A percentile compares a stretch with the other conserved stretches of the same genome.
Conservation (phyloP, 2,797 vertebrate genomes). For the Tadarida brasiliensis region DNA sequence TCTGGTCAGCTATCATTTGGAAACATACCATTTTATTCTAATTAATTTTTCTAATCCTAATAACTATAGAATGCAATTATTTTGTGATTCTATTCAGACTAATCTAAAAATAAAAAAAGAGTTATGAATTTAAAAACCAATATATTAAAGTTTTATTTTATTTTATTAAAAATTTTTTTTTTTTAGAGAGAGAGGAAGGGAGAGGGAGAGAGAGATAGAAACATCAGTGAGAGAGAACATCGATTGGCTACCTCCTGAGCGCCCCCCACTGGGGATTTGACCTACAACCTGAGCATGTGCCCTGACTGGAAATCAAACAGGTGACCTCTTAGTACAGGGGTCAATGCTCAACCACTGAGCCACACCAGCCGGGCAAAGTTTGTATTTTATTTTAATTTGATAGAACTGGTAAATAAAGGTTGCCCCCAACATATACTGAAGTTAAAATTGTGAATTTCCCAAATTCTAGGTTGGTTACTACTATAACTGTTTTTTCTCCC, state of each 20-base stretch:
- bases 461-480: not conserved
- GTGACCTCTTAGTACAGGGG: no score
- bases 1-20: not conserved
- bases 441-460: not conserved
- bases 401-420: not conserved
- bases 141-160: not conserved
- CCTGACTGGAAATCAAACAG: no score
- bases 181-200: no score
- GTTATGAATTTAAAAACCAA: not conserved
- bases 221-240: no score
- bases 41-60: not conserved
- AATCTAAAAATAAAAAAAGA: not conserved
- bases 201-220: no score
- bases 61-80: not conserved
- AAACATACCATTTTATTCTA: slow-evolving; percentile 44
- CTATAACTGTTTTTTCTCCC: not conserved
- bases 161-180: not conserved
- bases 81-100: not conserved
- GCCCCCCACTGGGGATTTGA: no score
- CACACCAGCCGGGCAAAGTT: not conserved
- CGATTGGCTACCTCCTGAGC: no score
- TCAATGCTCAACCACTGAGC: no score
- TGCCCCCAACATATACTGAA: not conserved
- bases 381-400: slow-evolving; percentile 17
- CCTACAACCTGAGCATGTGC: no score